Evolutionary conservation across 2,797 vertebrate genomes (phyloP).

Genomic region (Malurus splendens): DNA sequence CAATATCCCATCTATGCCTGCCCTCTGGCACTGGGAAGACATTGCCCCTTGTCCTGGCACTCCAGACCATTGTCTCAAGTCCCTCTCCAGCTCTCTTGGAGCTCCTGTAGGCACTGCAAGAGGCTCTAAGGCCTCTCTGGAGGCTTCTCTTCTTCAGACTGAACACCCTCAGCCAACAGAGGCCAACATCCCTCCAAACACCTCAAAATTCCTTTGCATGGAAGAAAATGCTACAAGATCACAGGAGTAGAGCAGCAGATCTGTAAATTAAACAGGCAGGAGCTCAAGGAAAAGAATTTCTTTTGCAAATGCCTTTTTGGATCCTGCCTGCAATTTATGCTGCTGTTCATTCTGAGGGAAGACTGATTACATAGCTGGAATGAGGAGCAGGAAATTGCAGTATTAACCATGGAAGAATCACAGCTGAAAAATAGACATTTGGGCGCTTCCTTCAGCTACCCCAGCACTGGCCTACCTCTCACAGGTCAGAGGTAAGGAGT

Average conservation of each 20-base stretch:
- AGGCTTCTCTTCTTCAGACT: neutral
- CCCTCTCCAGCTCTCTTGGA: neutral
- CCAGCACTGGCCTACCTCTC: neutral
- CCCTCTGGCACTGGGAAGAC: neutral
- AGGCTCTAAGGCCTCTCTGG: neutral
- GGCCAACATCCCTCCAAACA: neutral
- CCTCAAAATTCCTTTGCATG: neutral
- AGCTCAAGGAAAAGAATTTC: neutral
- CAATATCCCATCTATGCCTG: fast-evolving
- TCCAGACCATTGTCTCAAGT: neutral
- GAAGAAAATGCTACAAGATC: neutral
- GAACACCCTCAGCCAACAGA: neutral
- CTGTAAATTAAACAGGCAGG: neutral
- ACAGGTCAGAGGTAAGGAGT: neutral
- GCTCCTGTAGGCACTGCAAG: neutral
- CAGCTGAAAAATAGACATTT: neutral
- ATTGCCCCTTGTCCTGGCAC: neutral
- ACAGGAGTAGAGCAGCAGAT: neutral
- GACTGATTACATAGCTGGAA: neutral
- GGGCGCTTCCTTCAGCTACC: neutral
- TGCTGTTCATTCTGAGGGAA: neutral
- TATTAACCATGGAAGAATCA: neutral
- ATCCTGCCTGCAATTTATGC: neutral
- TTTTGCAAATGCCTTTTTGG: neutral
- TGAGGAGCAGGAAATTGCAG: neutral